Conservation (phyloP, 2,113 vertebrate species). For the Mastomys natalensis region DNA sequence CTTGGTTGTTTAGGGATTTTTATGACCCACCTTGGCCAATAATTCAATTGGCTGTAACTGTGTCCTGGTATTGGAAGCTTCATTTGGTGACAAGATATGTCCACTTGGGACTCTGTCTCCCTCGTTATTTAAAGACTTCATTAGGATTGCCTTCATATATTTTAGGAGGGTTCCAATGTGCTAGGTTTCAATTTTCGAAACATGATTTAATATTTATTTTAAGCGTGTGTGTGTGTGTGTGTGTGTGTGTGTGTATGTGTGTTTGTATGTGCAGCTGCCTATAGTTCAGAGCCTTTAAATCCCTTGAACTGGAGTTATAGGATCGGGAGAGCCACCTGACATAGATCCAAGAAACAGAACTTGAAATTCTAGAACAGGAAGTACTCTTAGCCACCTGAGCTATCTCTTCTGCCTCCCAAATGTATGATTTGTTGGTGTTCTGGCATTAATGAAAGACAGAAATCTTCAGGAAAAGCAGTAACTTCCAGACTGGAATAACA, state of each 20-base stretch:
- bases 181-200: neutral
- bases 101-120: neutral
- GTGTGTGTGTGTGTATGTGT: neutral
- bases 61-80: neutral
- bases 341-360: neutral
- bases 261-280: neutral
- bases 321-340: neutral
- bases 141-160: neutral
- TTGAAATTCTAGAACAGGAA: neutral
- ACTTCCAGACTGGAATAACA: neutral
- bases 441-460: neutral
- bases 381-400: too few relatives aligned
- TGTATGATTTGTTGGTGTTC: neutral
- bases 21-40: neutral
- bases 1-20: neutral
- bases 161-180: neutral
- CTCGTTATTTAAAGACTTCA: neutral
- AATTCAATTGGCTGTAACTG: neutral
- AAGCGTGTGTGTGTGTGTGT: neutral
- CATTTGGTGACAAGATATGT: neutral
- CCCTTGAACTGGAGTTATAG: neutral
- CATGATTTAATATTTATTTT: neutral
- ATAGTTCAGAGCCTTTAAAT: neutral
- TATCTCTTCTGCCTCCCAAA: neutral
- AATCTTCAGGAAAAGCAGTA: neutral